A percentile compares a stretch with the other conserved stretches of the same genome.
phyloP scores from a whole-genome alignment of 2,113 vertebrate genomes.

The Sturnira hondurensis region DNA sequence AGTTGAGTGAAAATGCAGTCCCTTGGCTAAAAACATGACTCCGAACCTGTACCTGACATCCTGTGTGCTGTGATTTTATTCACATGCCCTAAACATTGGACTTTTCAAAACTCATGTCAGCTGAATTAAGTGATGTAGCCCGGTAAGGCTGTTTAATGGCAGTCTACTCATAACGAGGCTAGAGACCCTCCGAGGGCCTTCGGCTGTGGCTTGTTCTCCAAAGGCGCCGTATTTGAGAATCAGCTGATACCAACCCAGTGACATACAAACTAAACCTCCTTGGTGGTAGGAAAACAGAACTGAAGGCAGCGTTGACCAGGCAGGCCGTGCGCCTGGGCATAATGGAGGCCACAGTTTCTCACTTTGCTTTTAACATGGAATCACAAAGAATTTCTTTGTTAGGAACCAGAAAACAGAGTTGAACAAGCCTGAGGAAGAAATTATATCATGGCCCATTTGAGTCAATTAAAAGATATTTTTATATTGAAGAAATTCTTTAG shows the following conservation, averaged over 20 bases:
- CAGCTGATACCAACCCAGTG: slow-evolving; percentile 2
- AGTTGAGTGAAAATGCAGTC: background rate
- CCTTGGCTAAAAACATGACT: background rate
- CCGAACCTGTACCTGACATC: background rate
- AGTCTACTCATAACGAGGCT: background rate
- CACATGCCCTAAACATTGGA: background rate
- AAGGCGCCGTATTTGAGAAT: background rate
- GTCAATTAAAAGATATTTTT: slow-evolving; percentile 53
- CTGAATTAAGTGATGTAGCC: background rate
- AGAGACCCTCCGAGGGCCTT: background rate
- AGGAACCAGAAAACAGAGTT: slow-evolving; percentile 16
- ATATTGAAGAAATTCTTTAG: slow-evolving; percentile 48
- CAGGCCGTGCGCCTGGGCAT: background rate
- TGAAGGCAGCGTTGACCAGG: background rate
- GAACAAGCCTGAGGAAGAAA: slow-evolving; percentile 52
- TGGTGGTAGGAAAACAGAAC: slow-evolving; percentile 16
- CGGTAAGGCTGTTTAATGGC: background rate
- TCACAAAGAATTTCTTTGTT: slow-evolving; percentile 69
- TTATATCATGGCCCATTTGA: slow-evolving; percentile 64
- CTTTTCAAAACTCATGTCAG: background rate
- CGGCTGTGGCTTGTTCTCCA: background rate
- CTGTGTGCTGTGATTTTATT: background rate
- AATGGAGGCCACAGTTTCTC: background rate
- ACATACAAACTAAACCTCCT: background rate
- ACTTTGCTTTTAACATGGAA: slow-evolving; percentile 12